Conservation (phyloP, 2,113 vertebrate genomes). For the Centrocercus urophasianus region DNA sequence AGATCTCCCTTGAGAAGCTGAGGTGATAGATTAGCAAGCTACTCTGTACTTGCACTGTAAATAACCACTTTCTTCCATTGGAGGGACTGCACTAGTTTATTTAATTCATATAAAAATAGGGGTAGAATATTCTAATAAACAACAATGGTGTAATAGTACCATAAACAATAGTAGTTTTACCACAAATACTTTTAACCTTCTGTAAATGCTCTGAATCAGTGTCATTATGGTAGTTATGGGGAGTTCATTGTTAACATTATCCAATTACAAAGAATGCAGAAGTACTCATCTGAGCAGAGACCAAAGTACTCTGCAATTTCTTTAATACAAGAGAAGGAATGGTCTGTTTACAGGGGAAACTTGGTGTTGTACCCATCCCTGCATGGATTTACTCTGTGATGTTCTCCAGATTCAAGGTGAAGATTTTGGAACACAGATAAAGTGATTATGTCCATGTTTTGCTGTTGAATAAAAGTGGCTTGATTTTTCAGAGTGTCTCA, state of each 20-base stretch:
- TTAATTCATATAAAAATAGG: not conserved
- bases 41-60: not conserved
- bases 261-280: not conserved
- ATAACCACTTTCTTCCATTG: not conserved
- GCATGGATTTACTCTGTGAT: not conserved
- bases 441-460: not conserved
- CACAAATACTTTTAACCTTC: not conserved
- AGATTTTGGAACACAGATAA: slow-evolving; percentile 3
- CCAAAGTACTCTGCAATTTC: not conserved
- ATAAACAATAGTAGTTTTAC: not conserved
- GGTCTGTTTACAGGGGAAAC: not conserved
- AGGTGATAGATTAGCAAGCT: not conserved
- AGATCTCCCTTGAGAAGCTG: not conserved
- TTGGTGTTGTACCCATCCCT: not conserved
- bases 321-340: not conserved
- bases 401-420: not conserved
- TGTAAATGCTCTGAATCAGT: not conserved
- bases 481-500: slow-evolving; percentile 10
- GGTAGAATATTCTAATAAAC: not conserved
- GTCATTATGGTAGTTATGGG: not conserved
- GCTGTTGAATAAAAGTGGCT: not conserved
- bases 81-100: not conserved
- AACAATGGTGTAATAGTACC: not conserved
- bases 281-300: not conserved
- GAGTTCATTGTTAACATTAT: not conserved